Evolutionary conservation across 2,797 vertebrate species (phyloP), one percentile per base, ranked within the genome.

Genomic region (Saguinus oedipus): DNA sequence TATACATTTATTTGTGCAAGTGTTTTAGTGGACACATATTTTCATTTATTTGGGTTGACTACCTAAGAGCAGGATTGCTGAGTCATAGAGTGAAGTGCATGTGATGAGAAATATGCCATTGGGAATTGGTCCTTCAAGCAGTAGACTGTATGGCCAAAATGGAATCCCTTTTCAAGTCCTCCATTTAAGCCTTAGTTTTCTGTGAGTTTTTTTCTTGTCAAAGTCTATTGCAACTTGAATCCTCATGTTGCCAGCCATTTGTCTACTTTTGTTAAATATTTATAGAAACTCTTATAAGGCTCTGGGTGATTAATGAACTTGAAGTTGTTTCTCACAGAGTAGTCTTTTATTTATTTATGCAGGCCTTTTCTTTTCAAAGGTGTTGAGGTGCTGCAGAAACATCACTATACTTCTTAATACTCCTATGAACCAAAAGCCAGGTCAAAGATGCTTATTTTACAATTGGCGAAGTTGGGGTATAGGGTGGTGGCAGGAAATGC

Each of bases 221-320:
- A 90, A 85, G 42, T 88, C 50, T 86, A 7, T 75, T 85, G 42
- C 20, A 59, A 72, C 57, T 44, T 78, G 72, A 88, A 46, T 95
- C 22, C 50, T 94, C 30, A n/a, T 15, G 10, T 55, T 88, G 36
- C 42, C 64, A 92, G 12, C n/a, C 30, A 70, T 55, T 90, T 59
- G 79, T 78, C 64, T 57, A 50, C 76, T 94, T 90, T 72, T 93
- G 91, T 83, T 70, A 88, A 92, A 74, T 81, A 88, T 95, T 93
- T 92, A 90, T 48, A 68, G 85, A 90, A 61, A 70, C 6, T 96
- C 76, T 95, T 22, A 5, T 27, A 91, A 93, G 82, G 68, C 74
- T 75, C 33, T 88, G 48, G 64, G 27, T n/a, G 91, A 96, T 83
- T 61, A 88, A 86, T 72, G 70, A 90, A 44, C 53, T 74, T 82